phyloP scores from a whole-genome alignment of 2,797 vertebrate genomes.

The Telmatherina bonti region DNA sequence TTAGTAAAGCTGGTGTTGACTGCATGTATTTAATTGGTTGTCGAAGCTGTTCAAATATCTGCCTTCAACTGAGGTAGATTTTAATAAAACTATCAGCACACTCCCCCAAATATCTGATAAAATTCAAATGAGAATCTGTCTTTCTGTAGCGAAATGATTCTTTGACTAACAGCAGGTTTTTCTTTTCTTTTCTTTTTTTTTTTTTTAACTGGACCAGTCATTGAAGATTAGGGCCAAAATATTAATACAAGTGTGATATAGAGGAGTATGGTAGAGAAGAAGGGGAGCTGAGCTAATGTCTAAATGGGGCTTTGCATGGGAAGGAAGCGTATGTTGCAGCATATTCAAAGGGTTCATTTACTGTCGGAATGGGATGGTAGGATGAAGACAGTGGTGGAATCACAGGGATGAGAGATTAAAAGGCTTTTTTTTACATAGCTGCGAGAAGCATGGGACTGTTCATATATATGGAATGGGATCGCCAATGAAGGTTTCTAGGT shows the following conservation, averaged over 20 bases:
- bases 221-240: conserved; percentile 34
- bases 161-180: conserved; percentile 29
- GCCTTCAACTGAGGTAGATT: conserved; percentile 6
- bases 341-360: conserved; percentile 42
- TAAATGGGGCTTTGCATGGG: conserved; percentile 4
- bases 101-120: conserved; percentile 20
- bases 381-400: conserved; percentile 32
- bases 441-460: neutral
- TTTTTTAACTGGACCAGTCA: conserved; percentile 22
- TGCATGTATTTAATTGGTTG: conserved; percentile 26
- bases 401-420: conserved; percentile 34
- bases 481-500: too few relatives aligned
- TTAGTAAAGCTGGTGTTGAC: conserved; percentile 14
- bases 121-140: conserved; percentile 30
- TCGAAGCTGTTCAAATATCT: conserved; percentile 14
- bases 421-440: conserved; percentile 15
- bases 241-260: conserved; percentile 14
- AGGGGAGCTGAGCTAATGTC: neutral
- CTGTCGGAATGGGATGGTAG: conserved; percentile 14
- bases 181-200: too few relatives aligned
- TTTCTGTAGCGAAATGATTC: conserved; percentile 27
- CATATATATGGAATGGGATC: conserved; percentile 2
- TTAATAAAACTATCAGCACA: conserved; percentile 28
- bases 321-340: conserved; percentile 22
- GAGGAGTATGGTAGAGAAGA: conserved; percentile 4